Evolutionary conservation across 2,888 invertebrate genomes (phyloP).

Genomic region (Polydrusus tereticollis): DNA sequence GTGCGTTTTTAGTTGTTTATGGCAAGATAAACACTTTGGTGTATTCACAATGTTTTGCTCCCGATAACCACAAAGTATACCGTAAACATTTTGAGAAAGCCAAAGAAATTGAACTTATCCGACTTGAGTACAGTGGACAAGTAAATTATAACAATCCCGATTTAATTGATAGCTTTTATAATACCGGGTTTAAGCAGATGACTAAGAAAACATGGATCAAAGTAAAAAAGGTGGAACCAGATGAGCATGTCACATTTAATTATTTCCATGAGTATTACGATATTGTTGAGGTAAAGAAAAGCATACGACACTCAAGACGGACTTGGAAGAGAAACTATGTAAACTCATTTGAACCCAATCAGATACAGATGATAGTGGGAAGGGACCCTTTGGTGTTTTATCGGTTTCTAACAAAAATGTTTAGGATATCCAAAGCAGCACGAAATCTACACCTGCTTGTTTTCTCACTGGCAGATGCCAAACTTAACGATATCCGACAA

Average conservation of each 20-base stretch:
- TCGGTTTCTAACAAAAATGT: background rate
- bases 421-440: background rate
- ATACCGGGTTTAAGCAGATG: background rate
- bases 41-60: background rate
- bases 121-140: background rate
- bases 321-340: background rate
- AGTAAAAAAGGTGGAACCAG: background rate
- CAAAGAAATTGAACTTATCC: background rate
- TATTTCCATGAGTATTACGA: background rate
- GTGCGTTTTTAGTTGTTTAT: too few relatives aligned
- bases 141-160: background rate
- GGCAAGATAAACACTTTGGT: background rate
- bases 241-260: background rate
- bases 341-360: background rate
- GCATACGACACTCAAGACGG: background rate
- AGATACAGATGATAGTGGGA: background rate
- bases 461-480: background rate
- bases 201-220: background rate
- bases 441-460: background rate
- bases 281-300: background rate
- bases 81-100: background rate
- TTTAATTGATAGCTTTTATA: background rate
- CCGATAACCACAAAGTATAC: background rate
- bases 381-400: background rate
- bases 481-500: constrained; percentile 1